Base-by-base conservation (phyloP, 2,797 vertebrate species). In the Cuculus canorus region DNA sequence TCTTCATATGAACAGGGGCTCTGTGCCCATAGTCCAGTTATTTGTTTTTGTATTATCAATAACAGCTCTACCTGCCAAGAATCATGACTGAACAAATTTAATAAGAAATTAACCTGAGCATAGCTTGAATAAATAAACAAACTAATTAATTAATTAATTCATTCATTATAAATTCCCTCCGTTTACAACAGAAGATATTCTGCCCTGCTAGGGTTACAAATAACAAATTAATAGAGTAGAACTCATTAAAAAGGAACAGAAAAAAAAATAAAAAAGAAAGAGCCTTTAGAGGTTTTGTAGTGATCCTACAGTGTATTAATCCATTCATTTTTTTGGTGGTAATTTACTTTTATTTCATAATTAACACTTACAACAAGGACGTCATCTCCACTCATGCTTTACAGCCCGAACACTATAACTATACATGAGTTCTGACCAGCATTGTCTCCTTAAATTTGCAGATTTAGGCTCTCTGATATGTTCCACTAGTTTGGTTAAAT, bases 1-100 rank as follows among this genome's bases (percentile, higher is more conserved):
- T 37, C 6, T 47, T 80, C 13, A 9, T 18, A 33, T 47, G 21
- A 80, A 69, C 8, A 48, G 33, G 4, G 66, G 3, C 10, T 27
- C 8, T 0, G 1, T 63, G 45, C 4, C n/a, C 45, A 43, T 22
- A 1, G 0, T 23, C 18, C 17, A 32, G 22, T 52, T 45, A 54
- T 5, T 75, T 75, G 13, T 66, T 71, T 65, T 71, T 60, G 45
- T 48, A 13, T 10, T 60, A 30, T 15, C 9, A n/a, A 17, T n/a
- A 64, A n/a, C 10, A 47, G 5, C 39, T 65, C 22, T 61, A 25
- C 11, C 11, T 47, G 13, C 47, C 6, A 87, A 60, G n/a, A 37
- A 41, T 41, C 8, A 16, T 16, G 11, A 60, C 21, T 73, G 57
- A 83, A 70, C 6, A 52, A 22, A 61, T 61, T 7, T 66, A 28